Base-by-base conservation (phyloP, 2,113 vertebrate species). In the Oophaga pumilio region DNA sequence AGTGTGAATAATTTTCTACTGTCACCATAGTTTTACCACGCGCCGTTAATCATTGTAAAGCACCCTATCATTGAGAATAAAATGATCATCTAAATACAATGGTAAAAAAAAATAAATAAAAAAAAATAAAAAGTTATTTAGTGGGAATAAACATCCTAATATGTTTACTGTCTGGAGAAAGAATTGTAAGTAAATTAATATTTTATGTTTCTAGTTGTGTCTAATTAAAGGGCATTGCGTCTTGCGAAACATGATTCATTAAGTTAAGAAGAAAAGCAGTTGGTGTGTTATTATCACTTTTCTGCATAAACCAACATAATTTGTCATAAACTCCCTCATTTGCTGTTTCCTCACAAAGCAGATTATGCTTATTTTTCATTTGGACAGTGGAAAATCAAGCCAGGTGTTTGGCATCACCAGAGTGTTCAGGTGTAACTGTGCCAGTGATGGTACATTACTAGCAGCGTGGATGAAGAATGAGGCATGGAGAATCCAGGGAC, bases 341-440 rank as follows among this genome's bases (percentile, higher is more conserved):
- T 98, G 96, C 97, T 96, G 95, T 97, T 97, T 97, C 96, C 97
- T 97, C 96, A 96, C 96, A 97, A 97, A 97, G 96, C 96, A 98
- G 97, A 99, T 98, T 97, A 99, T 97, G 97, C 98, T 98, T 98
- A 99, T 99, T 98, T 98, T 99, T 99, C 98, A 99, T 99, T 97
- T 97, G 97, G 98, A 99, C 98, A 98, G 97, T 95, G 96, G 96
- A 97, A 97, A 96, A 97, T 96, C 96, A 97, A 97, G 97, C 97
- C 98, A 99, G 98, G 98, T 99, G 98, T 99, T 98, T 97, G 97
- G 97, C 97, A 97, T 96, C 98, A 98, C 96, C 95, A 89, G 96
- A 97, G 97, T 98, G 97, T 98, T 99, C 97, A 98, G 98, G 98
- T 99, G 98, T 98, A 99, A 98, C 98, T 96, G 96, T 96, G 96